Conservation (phyloP, 2,797 vertebrate species). For the Anomalospiza imberbis region DNA sequence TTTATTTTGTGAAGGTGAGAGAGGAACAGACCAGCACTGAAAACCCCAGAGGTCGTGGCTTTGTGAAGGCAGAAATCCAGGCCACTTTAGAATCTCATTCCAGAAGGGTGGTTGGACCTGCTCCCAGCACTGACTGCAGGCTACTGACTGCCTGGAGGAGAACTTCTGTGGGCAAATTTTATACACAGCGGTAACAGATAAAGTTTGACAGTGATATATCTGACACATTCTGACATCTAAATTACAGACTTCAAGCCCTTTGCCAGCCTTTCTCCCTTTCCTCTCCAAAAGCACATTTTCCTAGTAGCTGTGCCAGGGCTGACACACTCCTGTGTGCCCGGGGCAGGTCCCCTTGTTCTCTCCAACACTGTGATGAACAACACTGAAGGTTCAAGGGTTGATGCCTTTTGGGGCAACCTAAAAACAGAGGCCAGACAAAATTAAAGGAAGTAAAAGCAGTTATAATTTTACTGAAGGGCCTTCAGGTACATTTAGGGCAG, state of each 20-base stretch:
- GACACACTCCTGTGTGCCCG: background rate
- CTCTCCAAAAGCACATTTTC: background rate
- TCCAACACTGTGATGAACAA: background rate
- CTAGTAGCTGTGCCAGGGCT: background rate
- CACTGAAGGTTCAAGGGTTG: background rate
- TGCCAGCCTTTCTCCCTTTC: background rate
- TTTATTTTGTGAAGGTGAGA: background rate
- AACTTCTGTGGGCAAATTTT: background rate
- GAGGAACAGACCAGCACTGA: background rate
- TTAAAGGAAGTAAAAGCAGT: background rate
- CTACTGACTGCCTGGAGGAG: background rate
- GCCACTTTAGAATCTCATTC: background rate
- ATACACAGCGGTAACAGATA: background rate
- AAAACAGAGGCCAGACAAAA: background rate
- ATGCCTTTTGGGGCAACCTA: background rate
- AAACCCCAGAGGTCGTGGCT: background rate
- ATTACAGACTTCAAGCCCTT: background rate
- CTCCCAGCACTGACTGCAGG: background rate
- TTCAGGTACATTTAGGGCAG: background rate
- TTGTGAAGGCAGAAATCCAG: background rate
- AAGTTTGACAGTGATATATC: background rate
- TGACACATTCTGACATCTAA: background rate
- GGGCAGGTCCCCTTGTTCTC: background rate
- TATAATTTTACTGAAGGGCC: background rate
- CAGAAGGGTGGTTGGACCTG: background rate